Conservation (phyloP, 2,888 invertebrate species). For the Philaethria dido region DNA sequence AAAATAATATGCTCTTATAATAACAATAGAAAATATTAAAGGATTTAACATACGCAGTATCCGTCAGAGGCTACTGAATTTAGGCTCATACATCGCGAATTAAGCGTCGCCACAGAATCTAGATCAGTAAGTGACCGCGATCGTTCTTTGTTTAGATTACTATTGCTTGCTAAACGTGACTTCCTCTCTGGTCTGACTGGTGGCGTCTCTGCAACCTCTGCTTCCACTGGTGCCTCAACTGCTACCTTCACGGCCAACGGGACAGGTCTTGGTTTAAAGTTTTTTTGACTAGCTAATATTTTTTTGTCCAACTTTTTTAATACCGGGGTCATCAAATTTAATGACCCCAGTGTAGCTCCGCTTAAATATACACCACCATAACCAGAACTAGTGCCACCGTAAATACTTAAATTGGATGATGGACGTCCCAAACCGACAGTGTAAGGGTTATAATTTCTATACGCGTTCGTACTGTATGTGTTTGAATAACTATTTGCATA, state of each 20-base stretch:
- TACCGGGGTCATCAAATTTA: conserved; percentile 83
- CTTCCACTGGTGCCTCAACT: conserved; percentile 51
- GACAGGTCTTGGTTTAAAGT: conserved; percentile 76
- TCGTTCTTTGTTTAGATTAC: conserved; percentile 69
- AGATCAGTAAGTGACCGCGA: conserved; percentile 74
- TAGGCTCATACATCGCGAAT: conserved; percentile 85
- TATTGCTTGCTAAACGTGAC: conserved; percentile 55
- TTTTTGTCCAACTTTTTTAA: conserved; percentile 78
- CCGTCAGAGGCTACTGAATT: conserved; percentile 91
- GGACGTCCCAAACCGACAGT: conserved; percentile 70
- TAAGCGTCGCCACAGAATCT: conserved; percentile 64
- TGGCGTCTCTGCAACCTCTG: conserved; percentile 43
- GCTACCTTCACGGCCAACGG: conserved; percentile 62
- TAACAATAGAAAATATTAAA: conserved; percentile 5
- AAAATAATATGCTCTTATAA: not conserved
- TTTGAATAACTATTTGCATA: conserved; percentile 70
- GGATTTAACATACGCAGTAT: conserved; percentile 88
- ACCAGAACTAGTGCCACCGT: conserved; percentile 86
- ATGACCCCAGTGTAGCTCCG: conserved; percentile 81
- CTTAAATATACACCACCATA: conserved; percentile 88
- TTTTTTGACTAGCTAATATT: conserved; percentile 76
- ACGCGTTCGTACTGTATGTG: conserved; percentile 65
- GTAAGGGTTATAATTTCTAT: conserved; percentile 77
- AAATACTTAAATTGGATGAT: conserved; percentile 78
- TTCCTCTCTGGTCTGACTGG: conserved; percentile 70